Evolutionary conservation across 2,888 invertebrate genomes (phyloP), one percentile per base, ranked within the genome.

Genomic region (Carpatolechia fugitivella): DNA sequence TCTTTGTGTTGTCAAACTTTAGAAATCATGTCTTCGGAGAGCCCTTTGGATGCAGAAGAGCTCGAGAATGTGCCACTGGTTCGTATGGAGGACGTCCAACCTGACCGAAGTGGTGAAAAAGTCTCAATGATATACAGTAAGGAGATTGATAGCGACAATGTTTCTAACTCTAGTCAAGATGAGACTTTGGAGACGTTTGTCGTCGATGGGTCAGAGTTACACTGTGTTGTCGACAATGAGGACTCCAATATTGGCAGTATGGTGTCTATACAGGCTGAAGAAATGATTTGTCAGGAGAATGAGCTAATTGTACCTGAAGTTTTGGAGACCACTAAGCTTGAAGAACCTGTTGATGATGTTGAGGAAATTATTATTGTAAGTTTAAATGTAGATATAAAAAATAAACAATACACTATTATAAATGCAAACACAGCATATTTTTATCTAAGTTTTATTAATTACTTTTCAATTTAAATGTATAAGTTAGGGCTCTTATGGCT

Each of bases 21-120:
- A 13, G 10, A 30, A 59, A 68, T 59, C 66, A 86, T 86, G 86
- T 80, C 85, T 57, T 68, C 78, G 51, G 62, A 66, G 51, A 76
- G 63, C 62, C 71, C 73, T 57, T 66, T 84, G 54, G 85, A 84
- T 62, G 1, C 10, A 57, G 87, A 87, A 57, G 85, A 86, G 57
- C 63, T 85, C 54, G 85, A 82, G 55, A 80, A 80, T 66, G 78
- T 85, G n/a, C 78, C 81, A 16, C 67, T 86, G 18, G 87, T 87
- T 31, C 80, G 84, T 49, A 83, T 87, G 86, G 82, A 80, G 49
- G 88, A 87, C 52, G 80, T 87, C 0, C 86, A 86, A 57, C 85
- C 87, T 1, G 52, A 47, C 30, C 41, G 57, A 16, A 41, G 16
- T 13, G 11, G 20, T 10, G 56, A 54, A 46, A 44, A 44, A 13